Percentiles rank a stretch among this genome's conserved stretches.
Conservation (phyloP, 2,113 vertebrate species). For the Limanda limanda region DNA sequence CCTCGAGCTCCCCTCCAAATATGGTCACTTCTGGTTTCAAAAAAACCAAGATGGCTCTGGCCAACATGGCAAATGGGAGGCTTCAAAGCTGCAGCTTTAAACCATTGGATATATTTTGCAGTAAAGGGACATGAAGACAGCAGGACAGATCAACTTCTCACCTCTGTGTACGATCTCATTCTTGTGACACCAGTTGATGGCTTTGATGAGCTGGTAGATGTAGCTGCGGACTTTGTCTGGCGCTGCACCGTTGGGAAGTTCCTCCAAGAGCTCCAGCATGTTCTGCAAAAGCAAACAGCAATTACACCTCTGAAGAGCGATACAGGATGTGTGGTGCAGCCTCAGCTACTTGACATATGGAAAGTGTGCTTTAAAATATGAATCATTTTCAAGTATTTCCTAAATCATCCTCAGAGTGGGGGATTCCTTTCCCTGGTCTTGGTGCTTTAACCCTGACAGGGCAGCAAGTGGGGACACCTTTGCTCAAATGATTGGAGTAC, state of each 20-base stretch:
- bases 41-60: no score
- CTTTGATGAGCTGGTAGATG: slow-evolving; percentile 98
- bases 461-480: slow-evolving; percentile 17
- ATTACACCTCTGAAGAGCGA: neutral
- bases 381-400: neutral
- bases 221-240: slow-evolving; percentile 98
- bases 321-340: neutral
- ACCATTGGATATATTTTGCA: neutral
- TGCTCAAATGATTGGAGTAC: slow-evolving; percentile 34
- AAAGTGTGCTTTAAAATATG: neutral
- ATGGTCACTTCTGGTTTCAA: no score
- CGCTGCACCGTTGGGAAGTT: slow-evolving; percentile 95
- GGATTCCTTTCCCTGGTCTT: slow-evolving; percentile 2
- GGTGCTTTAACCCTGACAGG: slow-evolving; percentile 9
- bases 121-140: neutral
- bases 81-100: no score
- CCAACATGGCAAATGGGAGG: no score
- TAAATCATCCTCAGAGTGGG: neutral
- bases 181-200: slow-evolving; percentile 99
- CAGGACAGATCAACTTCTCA: slow-evolving; percentile 65
- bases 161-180: slow-evolving; percentile 99
- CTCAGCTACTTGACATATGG: neutral
- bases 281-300: slow-evolving; percentile 84
- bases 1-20: no score
- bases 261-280: slow-evolving; percentile 98